Base-by-base conservation (phyloP, 2,797 vertebrate species). In the Falco naumanni region DNA sequence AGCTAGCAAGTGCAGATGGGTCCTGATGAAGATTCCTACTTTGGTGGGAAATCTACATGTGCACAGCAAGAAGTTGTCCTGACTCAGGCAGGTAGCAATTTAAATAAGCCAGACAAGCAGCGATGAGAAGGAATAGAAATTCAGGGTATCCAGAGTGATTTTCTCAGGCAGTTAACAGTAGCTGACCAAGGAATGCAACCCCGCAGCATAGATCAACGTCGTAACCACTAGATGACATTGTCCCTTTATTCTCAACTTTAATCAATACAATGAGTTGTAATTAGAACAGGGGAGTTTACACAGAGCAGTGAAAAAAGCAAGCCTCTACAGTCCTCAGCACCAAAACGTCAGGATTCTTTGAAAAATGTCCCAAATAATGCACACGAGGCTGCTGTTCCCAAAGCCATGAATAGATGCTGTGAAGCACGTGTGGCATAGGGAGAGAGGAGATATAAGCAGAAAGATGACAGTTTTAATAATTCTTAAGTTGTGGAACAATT, bases 51-150 rank as follows among this genome's bases (percentile, higher is more conserved):
- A 59, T 76, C 41, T 53, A 25, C 26, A 19, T 2, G 4, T 1
- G 1, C 51, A 61, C 14, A 47, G 34, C 8, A 69, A 47, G 63
- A 56, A 57, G 7, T 22, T 1, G 0, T 16, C 43, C 33, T 31
- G 26, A 18, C 34, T 31, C 34, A 60, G 51, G 18, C 37, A 78
- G 60, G 56, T 1, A n/a, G 47, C 22, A 63, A 70, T 60, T 69
- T 22, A 63, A 90, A 16, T 34, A 33, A 50, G 25, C 0, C 0
- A 20, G 24, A 48, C 19, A 53, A 53, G 28, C 24, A 78, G 31
- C 3, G 26, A 26, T 33, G 34, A 89, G 43, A 47, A 88, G 29
- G 6, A 90, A 59, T 8, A 59, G 43, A 64, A 74, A 86, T 63
- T 76, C 37, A 41, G 66, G 60, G 59, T 15, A 69, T 5, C 24